A percentile compares a stretch with the other conserved stretches of the same genome.
phyloP scores from a whole-genome alignment of 2,113 vertebrate species.

The Osmerus mordax region DNA sequence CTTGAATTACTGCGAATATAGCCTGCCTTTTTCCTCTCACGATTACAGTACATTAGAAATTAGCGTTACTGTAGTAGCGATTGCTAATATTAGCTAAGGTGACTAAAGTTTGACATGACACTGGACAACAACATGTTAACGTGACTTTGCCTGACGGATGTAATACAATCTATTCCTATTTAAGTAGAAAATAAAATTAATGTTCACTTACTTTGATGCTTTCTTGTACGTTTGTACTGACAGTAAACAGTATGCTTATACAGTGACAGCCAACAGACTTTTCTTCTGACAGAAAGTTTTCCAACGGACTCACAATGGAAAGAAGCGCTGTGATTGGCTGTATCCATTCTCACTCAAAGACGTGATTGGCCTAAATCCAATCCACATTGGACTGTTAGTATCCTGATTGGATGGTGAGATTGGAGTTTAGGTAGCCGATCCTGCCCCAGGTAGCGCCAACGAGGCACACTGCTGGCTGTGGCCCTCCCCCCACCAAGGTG shows the following conservation, averaged over 20 bases:
- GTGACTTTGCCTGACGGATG: not conserved
- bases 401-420: not conserved
- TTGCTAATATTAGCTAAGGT: not conserved
- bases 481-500: too few relatives aligned
- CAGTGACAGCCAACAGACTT: not conserved
- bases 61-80: not conserved
- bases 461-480: too few relatives aligned
- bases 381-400: not conserved
- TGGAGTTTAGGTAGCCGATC: too few relatives aligned
- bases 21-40: not conserved
- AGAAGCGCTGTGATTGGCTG: not conserved
- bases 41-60: not conserved
- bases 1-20: too few relatives aligned
- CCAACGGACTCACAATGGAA: not conserved
- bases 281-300: too few relatives aligned
- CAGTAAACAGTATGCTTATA: not conserved
- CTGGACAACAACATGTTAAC: not conserved
- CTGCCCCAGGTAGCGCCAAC: too few relatives aligned
- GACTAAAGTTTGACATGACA: not conserved
- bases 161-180: not conserved
- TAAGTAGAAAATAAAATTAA: not conserved
- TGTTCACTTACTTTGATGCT: not conserved
- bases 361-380: not conserved
- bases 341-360: too few relatives aligned
- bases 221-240: not conserved